These are phyloP conservation scores for Ectropis crepuscularia DNA, from an alignment of 2,888 invertebrate species.

Conservation along the genomic window DNA sequence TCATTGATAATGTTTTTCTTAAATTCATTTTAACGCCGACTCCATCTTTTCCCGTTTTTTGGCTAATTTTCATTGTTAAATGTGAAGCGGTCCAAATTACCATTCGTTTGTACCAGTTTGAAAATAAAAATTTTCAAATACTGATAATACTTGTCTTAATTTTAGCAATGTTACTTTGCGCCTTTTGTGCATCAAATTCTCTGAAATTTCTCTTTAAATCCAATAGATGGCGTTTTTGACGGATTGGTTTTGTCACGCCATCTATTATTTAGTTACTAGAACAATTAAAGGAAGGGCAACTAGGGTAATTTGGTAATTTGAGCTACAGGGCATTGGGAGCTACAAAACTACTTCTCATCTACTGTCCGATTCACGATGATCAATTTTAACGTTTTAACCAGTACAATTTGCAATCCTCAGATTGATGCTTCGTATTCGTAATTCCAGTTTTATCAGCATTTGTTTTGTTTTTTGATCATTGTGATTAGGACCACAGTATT, in stretches of 20 bases:
- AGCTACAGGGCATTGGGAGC: conserved; percentile 6
- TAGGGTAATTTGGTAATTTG: conserved; percentile 30
- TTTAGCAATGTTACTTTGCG: background rate
- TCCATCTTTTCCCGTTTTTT: conserved; percentile 38
- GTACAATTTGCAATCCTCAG: too few species aligned
- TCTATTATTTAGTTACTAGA: background rate
- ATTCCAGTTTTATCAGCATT: too few species aligned
- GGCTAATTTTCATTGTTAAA: conserved; percentile 20
- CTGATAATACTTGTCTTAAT: background rate
- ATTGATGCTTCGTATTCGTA: too few species aligned
- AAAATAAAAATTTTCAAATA: background rate
- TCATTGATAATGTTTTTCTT: conserved; percentile 15
- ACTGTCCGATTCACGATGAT: background rate
- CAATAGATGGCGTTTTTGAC: conserved; percentile 11
- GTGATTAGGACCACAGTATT: too few species aligned
- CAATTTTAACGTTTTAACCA: too few species aligned
- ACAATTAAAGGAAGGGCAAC: background rate
- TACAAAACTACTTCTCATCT: conserved; percentile 1
- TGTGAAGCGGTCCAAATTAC: conserved; percentile 28
- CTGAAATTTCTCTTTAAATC: background rate
- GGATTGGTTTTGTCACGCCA: conserved; percentile 2
- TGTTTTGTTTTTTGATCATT: too few species aligned
- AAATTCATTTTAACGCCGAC: conserved; percentile 39
- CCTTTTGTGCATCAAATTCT: background rate
- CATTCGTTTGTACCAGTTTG: background rate